Evolutionary conservation across 2,797 vertebrate species (phyloP), one percentile per base, ranked within the genome.

Genomic region (Natrix natrix): DNA sequence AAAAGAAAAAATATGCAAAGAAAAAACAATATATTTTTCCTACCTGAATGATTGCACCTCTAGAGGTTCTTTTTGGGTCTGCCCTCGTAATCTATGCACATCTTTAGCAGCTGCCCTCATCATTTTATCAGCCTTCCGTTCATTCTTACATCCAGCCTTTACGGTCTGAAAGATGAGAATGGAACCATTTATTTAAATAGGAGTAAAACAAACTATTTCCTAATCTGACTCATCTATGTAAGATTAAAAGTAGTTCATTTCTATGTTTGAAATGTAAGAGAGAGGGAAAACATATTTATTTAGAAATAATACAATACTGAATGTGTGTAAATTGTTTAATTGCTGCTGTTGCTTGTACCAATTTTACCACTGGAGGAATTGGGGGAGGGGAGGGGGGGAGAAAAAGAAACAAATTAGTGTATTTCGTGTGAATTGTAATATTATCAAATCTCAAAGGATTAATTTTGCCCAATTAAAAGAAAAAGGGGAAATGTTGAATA

Each of bases 21-120:
- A 74, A 74, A 37, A 74, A 74, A 74, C 1, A 0, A 16, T 0
- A 11, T 54, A 86, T 43, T 61, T 83, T 91, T 63, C 90, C 91
- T 95, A 99, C 99, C 99, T 98, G 98, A 99, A 99, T 90, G 98
- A 99, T 97, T 99, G 99, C 26, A 99, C 98, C 97, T 99, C 99
- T 0, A 98, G 98, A 66, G 98, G 98, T 95, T 99, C 99, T 94
- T 99, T 99, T 63, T 98, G 97, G 97, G 98, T 99, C 97, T 98
- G 99, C 43, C 98, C 99, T 91, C 99, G 97, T 95, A 99, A 98
- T 97, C 98, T 98, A 96, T 99, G 98, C 90, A 99, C 99, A 0
- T 99, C 99, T 97, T 99, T 99, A 74, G 99, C 99, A 8, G 99
- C 99, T 0, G 98, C 98, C 93, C 98, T 98, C 99, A 99, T 98